Base-by-base conservation (phyloP, 1,140 invertebrate species). In the Bilobella aurantiaca region DNA sequence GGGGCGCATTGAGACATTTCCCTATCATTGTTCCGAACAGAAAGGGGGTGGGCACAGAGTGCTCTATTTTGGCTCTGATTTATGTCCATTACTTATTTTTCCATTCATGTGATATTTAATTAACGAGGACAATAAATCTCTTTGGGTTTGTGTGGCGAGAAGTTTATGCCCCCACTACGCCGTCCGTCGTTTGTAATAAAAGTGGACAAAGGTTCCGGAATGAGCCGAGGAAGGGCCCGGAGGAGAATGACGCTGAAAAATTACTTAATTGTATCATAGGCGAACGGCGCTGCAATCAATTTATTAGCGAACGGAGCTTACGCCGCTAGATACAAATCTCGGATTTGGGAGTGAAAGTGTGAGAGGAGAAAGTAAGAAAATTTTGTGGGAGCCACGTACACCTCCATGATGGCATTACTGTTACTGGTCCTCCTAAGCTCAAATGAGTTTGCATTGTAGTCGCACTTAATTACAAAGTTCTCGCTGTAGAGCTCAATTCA, bases 91-190 rank as follows among this genome's bases (percentile, higher is more conserved):
- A 70, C 61, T 30, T 29, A 68, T 68, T 53, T 23, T 53, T 23
- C 49, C 49, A 12, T 53, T 68, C 64, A 71, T 71, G 66, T 66
- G 69, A 68, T 71, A 68, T 71, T 71, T 67, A 71, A 71, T 71
- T 71, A 71, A 68, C 47, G 59, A 68, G 57, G 62, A 58, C 59
- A 71, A 71, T 71, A 71, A 71, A 71, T 71, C 69, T 69, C n/a
- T n/a, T n/a, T n/a, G n/a, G n/a, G n/a, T n/a, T n/a, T n/a, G n/a
- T n/a, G n/a, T n/a, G n/a, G n/a, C 66, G 30, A 42, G 34, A 42
- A 42, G 8, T 18, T 18, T 18, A 42, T 42, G 34, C 34, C 34
- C 34, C 34, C 18, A 42, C 34, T 42, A 18, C 34, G n/a, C n/a
- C n/a, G n/a, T n/a, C n/a, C n/a, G n/a, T n/a, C 37, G 37, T 42